Base-by-base conservation (phyloP, 2,113 vertebrate species). In the Amphiprion percula region DNA sequence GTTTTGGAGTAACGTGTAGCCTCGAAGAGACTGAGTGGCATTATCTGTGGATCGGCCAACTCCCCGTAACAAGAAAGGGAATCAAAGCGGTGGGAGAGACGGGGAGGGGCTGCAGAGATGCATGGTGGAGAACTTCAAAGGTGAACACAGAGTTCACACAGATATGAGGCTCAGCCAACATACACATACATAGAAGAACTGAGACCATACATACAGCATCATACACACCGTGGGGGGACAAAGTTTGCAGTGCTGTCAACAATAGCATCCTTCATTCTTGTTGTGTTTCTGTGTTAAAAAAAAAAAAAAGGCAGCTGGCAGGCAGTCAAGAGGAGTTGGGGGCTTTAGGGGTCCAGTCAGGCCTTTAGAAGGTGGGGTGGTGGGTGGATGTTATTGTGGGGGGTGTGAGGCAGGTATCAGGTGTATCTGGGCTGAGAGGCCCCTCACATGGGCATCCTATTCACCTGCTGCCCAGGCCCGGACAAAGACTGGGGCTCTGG, bases 341-440 rank as follows among this genome's bases (percentile, higher is more conserved):
- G 68, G 53, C 55, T 81, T 82, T 47, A 28, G 84, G 87, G 86
- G 83, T 90, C 80, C 77, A 47, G 65, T 50, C 60, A 73, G 77
- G 72, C 63, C 52, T 72, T 72, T 75, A 56, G 56, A 75, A 66
- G 68, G 39, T 28, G 59, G 63, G 24, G 33, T 19, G 58, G 64
- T 44, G 77, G 71, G 61, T 71, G 79, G 58, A 65, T 73, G 75
- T 73, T 63, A 62, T 56, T 77, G 64, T 74, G 67, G 88, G 80
- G 87, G 70, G 33, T 37, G 33, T 75, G 19, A 59, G 79, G 50
- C 85, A 84, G 68, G 80, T 91, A 91, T 93, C 92, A 88, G 91
- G 91, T 92, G 87, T 86, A 87, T 83, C 79, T 86, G 73, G 77
- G 58, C 81, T 87, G 75, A 85, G 88, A 84, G 91, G 83, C 92